Base-by-base conservation (phyloP, 2,888 invertebrate species). In the Hypercompe scribonia region DNA sequence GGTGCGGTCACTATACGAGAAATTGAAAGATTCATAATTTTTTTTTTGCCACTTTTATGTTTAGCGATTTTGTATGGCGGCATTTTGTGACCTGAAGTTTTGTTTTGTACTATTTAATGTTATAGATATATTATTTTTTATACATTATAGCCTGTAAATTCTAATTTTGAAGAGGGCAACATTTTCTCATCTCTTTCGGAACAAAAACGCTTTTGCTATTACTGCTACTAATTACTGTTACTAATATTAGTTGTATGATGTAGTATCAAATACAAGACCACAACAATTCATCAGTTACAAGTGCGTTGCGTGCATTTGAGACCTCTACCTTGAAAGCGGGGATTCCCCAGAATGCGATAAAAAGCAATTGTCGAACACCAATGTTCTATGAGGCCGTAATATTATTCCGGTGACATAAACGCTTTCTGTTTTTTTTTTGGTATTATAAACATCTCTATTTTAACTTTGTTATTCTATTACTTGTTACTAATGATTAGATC, bases 1-100 rank as follows among this genome's bases (percentile, higher is more conserved):
- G 81, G 75, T 75, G 76, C 76, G 78, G 76, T 81, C 74, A 76
- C 73, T 65, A 73, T 67, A 71, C 77, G 78, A 77, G 68, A 74
- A 78, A 74, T 82, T 78, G 83, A 72, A 78, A 24, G 34, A 31
- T 7, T 39, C 54, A 54, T 58, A 71, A 64, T 34, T 39, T 39
- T 39, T 39, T 46, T 36, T 71, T 70, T 65, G 54, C 71, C 54
- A 39, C 39, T 66, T 66, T 66, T 39, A 58, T 71, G 61, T n/a
- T 61, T 24, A 42, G 39, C 42, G 61, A 42, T 39, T 63, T 46
- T 54, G 24, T 33, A 21, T 21, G 3, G 33, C 33, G 31, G 18
- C 0, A 31, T 5, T 31, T 31, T 61, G 61, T 18, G 28, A 58
- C 15, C 4, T 58, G n/a, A 5, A 31, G 28, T 58, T 28, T 31